These are phyloP conservation scores for Eurystomus gularis DNA, from an alignment of 2,113 vertebrate genomes.

Conservation along the genomic window DNA sequence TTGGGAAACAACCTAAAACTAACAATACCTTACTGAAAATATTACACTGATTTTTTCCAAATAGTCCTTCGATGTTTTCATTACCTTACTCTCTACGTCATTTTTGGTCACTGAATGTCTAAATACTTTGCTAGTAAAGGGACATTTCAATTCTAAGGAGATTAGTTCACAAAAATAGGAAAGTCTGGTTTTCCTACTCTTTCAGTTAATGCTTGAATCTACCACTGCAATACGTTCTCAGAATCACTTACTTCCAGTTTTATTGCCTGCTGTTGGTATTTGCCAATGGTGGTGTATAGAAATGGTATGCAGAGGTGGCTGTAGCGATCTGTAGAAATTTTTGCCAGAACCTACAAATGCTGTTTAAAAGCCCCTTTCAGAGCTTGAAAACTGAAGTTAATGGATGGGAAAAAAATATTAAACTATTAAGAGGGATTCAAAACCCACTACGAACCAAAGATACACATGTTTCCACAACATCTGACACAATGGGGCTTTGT, in stretches of 20 bases:
- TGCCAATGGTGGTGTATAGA: neutral
- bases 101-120: neutral
- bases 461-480: conserved; percentile 35
- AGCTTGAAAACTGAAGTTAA: conserved; percentile 38
- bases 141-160: neutral
- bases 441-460: conserved; percentile 43
- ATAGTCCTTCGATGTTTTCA: neutral
- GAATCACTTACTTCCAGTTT: neutral
- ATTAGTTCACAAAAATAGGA: neutral
- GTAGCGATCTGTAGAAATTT: neutral
- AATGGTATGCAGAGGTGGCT: neutral
- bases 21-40: neutral
- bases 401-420: conserved; percentile 2
- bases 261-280: neutral
- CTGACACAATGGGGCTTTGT: conserved; percentile 53
- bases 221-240: neutral
- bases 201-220: neutral
- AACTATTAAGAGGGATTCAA: conserved; percentile 41
- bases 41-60: neutral
- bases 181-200: neutral
- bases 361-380: conserved; percentile 40
- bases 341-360: neutral
- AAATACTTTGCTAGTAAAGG: neutral
- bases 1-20: neutral
- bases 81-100: neutral